These are phyloP conservation scores for Gymnopithys bicolor DNA, from an alignment of 2,797 vertebrate species.

Conservation along the genomic window DNA sequence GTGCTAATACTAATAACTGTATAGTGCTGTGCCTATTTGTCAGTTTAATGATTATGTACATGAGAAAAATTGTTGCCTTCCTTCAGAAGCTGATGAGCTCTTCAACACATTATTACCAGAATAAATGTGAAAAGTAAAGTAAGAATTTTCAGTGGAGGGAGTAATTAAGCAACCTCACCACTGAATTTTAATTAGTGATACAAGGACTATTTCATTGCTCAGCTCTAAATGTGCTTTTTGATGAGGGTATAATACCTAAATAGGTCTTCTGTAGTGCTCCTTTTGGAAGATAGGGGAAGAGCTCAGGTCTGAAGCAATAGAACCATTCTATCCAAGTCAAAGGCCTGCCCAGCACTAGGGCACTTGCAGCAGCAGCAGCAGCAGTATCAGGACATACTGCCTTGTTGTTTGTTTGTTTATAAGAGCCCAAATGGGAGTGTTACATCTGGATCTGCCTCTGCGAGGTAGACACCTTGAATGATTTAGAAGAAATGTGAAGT, in stretches of 20 bases:
- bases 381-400: neutral
- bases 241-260: constrained; percentile 35
- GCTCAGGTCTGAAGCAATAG: neutral
- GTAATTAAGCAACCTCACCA: constrained; percentile 71
- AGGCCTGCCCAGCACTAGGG: neutral
- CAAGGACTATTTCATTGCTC: constrained; percentile 55
- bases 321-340: neutral
- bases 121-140: constrained; percentile 72
- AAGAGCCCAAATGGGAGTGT: neutral
- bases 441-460: neutral
- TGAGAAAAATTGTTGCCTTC: constrained; percentile 56
- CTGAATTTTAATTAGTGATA: constrained; percentile 73
- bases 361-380: neutral
- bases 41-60: constrained; percentile 68
- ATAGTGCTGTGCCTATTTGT: constrained; percentile 51
- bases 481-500: neutral
- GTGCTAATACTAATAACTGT: constrained; percentile 54
- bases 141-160: constrained; percentile 63
- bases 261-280: neutral
- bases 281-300: neutral
- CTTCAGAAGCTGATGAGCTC: constrained; percentile 64
- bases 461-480: neutral
- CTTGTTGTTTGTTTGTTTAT: neutral
- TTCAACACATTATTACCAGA: constrained; percentile 65
- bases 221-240: constrained; percentile 42